Evolutionary conservation across 2,797 vertebrate species (phyloP).

Genomic region (Rhinella marina): DNA sequence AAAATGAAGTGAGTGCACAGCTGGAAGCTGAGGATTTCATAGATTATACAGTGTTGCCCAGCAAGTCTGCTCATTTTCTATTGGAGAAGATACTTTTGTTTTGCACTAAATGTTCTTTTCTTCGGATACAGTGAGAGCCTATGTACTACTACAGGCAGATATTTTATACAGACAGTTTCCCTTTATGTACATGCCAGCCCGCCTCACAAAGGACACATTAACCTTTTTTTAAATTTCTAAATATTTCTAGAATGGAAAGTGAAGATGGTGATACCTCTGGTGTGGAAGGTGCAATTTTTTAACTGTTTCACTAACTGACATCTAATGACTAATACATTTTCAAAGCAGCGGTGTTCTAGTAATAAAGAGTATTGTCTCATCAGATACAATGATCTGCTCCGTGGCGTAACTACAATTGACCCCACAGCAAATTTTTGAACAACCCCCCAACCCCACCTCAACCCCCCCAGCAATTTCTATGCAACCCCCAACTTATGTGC

Average conservation of each 20-base stretch:
- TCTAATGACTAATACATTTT: too few relatives aligned
- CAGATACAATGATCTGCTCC: too few relatives aligned
- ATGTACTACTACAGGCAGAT: not conserved
- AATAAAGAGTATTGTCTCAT: too few relatives aligned
- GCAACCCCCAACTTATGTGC: too few relatives aligned
- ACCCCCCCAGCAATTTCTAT: too few relatives aligned
- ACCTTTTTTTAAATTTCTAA: slow-evolving; percentile 1
- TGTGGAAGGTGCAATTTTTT: not conserved
- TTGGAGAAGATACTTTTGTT: not conserved
- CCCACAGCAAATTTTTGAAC: too few relatives aligned
- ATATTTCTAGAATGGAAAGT: not conserved
- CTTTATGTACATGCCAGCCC: slow-evolving; percentile 2
- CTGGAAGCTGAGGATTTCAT: not conserved
- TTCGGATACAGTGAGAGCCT: not conserved
- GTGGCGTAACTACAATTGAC: too few relatives aligned
- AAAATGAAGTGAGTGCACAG: not conserved
- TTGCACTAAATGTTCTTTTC: slow-evolving; percentile 16
- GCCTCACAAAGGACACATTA: not conserved
- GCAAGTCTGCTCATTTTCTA: not conserved
- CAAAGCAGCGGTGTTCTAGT: too few relatives aligned
- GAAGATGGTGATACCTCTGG: not conserved
- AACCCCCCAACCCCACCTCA: too few relatives aligned
- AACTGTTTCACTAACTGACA: too few relatives aligned
- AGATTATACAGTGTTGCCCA: not conserved
- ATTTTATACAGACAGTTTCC: not conserved